A percentile compares a stretch with the other conserved stretches of the same genome.
Conservation (phyloP, 2,113 vertebrate genomes). For the Psammodynastes pulverulentus region DNA sequence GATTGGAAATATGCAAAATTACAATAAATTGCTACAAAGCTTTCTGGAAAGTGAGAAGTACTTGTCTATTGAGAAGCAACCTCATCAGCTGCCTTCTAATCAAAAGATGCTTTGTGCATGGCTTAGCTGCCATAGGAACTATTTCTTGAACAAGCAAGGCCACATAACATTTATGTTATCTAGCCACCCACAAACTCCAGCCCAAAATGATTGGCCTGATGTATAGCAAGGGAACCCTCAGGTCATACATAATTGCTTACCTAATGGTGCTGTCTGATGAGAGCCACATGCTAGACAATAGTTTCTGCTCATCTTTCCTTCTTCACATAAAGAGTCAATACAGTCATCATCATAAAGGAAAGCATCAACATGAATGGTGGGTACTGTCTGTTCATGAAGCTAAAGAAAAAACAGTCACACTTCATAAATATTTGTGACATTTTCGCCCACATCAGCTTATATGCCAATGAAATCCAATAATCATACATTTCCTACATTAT, state of each 20-base stretch:
- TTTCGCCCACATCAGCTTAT: background rate
- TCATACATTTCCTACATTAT: background rate
- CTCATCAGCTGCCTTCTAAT: background rate
- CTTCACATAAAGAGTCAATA: slow-evolving; percentile 85
- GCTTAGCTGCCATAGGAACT: background rate
- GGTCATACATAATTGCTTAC: slow-evolving; percentile 66
- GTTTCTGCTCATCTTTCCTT: slow-evolving; percentile 85
- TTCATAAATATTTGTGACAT: background rate
- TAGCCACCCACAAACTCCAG: background rate
- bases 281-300: slow-evolving; percentile 87
- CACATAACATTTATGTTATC: background rate
- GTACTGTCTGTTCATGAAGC: slow-evolving; percentile 74
- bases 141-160: background rate
- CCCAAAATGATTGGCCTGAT: background rate
- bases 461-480: background rate
- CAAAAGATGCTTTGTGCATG: background rate
- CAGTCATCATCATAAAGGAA: slow-evolving; percentile 91
- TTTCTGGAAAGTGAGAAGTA: background rate
- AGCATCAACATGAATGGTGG: slow-evolving; percentile 83
- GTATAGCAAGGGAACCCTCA: background rate
- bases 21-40: background rate
- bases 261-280: slow-evolving; percentile 77
- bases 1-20: background rate
- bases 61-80: background rate
- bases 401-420: slow-evolving; percentile 57